A percentile compares a stretch with the other conserved stretches of the same genome.
Evolutionary conservation across 1,140 invertebrate genomes (phyloP).

Genomic region (Cotesia vestalis): DNA sequence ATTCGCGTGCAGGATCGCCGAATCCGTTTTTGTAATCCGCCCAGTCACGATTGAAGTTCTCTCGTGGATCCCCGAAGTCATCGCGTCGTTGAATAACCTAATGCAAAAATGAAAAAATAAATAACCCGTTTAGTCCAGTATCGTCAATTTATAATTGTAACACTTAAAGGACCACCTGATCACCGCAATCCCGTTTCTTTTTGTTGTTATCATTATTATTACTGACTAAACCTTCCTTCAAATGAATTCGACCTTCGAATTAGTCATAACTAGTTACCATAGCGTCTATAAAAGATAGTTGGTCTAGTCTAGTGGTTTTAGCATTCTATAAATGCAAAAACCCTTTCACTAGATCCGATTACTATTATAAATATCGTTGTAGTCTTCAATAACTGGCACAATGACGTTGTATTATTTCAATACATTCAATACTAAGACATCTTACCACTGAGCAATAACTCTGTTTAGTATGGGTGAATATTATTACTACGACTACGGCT

Average conservation of each 20-base stretch:
- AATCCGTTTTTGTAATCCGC: conserved; percentile 96
- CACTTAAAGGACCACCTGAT: background rate
- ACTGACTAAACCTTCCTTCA: too few species aligned
- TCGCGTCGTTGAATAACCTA: conserved; percentile 90
- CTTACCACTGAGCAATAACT: too few species aligned
- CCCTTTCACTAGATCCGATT: conserved; percentile 32
- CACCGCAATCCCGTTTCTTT: conserved; percentile 7
- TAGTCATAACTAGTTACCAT: conserved; percentile 5
- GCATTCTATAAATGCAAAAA: conserved; percentile 37
- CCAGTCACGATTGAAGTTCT: conserved; percentile 95
- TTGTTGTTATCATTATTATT: conserved; percentile 21
- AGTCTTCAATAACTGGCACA: conserved; percentile 28
- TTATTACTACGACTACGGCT: background rate
- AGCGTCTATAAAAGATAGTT: too few species aligned
- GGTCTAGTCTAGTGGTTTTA: too few species aligned
- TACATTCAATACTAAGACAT: too few species aligned
- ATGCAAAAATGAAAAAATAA: conserved; percentile 23
- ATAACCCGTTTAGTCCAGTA: background rate
- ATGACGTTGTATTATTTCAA: conserved; percentile 16
- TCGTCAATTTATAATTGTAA: too few species aligned
- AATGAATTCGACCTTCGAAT: conserved; percentile 30
- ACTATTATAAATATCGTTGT: conserved; percentile 2
- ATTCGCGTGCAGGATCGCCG: conserved; percentile 87
- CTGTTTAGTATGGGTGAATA: too few species aligned
- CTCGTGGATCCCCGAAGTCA: conserved; percentile 84